Base-by-base conservation (phyloP, 1,140 invertebrate genomes). In the Cyclargus thomasi region DNA sequence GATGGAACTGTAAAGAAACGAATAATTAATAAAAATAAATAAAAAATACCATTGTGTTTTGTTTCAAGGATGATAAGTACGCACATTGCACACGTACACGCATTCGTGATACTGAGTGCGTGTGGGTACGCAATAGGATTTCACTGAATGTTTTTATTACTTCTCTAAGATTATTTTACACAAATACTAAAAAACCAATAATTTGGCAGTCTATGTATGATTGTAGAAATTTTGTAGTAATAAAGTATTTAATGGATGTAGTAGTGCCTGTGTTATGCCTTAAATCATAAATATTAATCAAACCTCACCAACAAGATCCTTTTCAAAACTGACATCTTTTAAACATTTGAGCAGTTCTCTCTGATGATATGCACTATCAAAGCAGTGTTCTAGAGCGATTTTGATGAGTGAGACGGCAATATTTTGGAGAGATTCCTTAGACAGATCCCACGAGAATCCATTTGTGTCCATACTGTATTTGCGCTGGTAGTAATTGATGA, bases 301-400 rank as follows among this genome's bases (percentile, higher is more conserved):
- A 35, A 39, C 69, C 75, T 75, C 82, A 93, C 92, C 92, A 68
- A 84, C 80, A 65, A 94, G 91, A 74, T 92, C 90, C 67, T 91
- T 88, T 36, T 88, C 87, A 74, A 94, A 92, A 29, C 92, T 80
- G 17, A 81, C 85, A 6, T 88, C 81, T 53, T 90, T 82, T 20
- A 94, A 70, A 63, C 88, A 84, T 70, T 86, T 82, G 10, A 94
- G 75, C 73, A 94, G 92, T 71, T 92, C 86, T 39, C 91, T 90
- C 78, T 94, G 92, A 71, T 92, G 89, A 47, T 83, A 89, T 2
- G 90, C 88, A 63, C 93, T 94, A 53, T 83, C 85, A 67, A 93
- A 92, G 62, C 88, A 87, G 65, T 91, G 82, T 36, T 85, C 90
- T 1, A 95, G 77, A 0, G 91, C 85, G 16, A 88, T 88, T 59